Base-by-base conservation (phyloP, 1,140 invertebrate species). In the Venustaconcha ellipsiformis region DNA sequence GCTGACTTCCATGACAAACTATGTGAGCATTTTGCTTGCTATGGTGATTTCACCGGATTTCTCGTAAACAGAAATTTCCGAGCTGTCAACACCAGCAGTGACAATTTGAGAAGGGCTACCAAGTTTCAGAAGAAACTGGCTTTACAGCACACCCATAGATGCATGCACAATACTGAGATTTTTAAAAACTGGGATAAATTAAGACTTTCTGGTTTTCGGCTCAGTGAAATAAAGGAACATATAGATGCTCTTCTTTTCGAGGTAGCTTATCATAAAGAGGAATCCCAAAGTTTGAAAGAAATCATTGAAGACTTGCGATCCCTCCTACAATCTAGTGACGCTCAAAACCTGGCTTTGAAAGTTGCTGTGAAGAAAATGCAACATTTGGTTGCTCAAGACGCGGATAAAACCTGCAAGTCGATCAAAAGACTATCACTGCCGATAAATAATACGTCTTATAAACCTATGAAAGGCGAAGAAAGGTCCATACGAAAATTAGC, bases 101-200 rank as follows among this genome's bases (percentile, higher is more conserved):
- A 72, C 26, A 26, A 55, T 14, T 62, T 57, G 26, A 77, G 68
- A 63, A 26, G 66, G 57, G 67, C 75, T 8, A 48, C 11, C 8
- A 55, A 70, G 57, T 77, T 77, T 63, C 75, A 77, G n/a, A 77
- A 72, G 63, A 57, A 60, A 12, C 67, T 77, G 63, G 69, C 75
- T 2, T 72, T 67, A 14, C 63, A 58, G 14, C 72, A 77, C 14
- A 67, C 20, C 15, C 75, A 77, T 56, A 56, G 56, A 20, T 77
- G 75, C 55, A 72, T 77, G 20, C 75, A 77, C 30, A 70, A 77
- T 58, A 70, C 75, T 20, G 75, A 77, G 23, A 30, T 77, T 23
- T 77, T 77, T 48, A 77, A 72, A 60, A 77, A 77, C 59, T 77
- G 75, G 75, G 75, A 77, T 64, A 77, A 77, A 67, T 59, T 77